These are phyloP conservation scores for Cyrtodaria siliqua DNA, from an alignment of 2,888 invertebrate species.

Conservation along the genomic window DNA sequence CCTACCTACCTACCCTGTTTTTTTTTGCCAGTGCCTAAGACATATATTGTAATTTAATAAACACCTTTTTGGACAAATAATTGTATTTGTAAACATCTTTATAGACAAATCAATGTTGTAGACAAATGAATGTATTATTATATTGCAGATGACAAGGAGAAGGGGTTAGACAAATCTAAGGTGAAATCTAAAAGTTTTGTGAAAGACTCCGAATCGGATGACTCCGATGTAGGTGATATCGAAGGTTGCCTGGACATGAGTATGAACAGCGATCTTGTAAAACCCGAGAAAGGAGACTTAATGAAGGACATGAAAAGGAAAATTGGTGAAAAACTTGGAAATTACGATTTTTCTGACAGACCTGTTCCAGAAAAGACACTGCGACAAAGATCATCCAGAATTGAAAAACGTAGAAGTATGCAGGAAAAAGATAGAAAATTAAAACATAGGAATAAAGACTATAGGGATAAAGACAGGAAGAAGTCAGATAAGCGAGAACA, in stretches of 20 bases:
- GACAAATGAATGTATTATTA: background rate
- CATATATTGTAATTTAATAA: too few species aligned
- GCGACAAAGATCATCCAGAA: slow-evolving; percentile 18
- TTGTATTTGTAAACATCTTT: too few species aligned
- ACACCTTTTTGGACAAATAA: too few species aligned
- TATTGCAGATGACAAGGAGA: slow-evolving; percentile 16
- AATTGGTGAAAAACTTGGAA: slow-evolving; percentile 58
- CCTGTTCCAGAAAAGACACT: slow-evolving; percentile 45
- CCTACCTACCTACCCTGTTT: too few species aligned
- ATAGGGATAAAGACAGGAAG: slow-evolving; percentile 13
- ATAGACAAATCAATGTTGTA: too few species aligned
- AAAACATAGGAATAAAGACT: slow-evolving; percentile 20
- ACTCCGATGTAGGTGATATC: slow-evolving; percentile 37
- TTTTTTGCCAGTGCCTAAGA: too few species aligned
- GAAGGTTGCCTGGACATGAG: slow-evolving; percentile 24
- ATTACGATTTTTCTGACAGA: slow-evolving; percentile 58
- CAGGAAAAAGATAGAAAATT: slow-evolving; percentile 18
- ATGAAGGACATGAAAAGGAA: slow-evolving; percentile 59
- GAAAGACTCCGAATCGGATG: slow-evolving; percentile 44
- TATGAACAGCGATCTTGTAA: slow-evolving; percentile 37
- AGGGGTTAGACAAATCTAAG: slow-evolving; percentile 10
- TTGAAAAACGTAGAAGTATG: slow-evolving; percentile 2
- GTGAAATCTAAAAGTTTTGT: slow-evolving; percentile 48
- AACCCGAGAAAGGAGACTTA: slow-evolving; percentile 40
- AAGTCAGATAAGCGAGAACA: slow-evolving; percentile 37